Evolutionary conservation across 2,797 vertebrate species (phyloP), one percentile per base, ranked within the genome.

Genomic region (Avahi laniger): DNA sequence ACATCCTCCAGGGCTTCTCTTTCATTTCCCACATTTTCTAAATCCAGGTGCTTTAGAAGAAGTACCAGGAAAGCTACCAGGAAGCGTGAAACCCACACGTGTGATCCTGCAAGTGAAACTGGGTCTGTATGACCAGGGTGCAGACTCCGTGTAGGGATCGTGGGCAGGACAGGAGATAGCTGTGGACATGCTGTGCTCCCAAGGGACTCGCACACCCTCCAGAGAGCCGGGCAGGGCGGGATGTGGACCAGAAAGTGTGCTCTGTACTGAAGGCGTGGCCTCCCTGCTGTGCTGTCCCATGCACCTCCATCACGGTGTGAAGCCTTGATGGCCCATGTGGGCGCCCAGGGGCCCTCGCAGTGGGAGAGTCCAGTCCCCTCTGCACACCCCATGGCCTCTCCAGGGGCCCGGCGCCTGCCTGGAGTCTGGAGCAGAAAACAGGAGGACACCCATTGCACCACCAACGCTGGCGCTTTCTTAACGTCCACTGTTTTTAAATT

Each of bases 71-170:
- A 41, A 7, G 18, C n/a, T 5, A 7, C 50, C 46, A 48, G n/a
- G 50, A 75, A 59, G 57, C 38, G 54, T 0, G n/a, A 14, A 15
- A 13, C 9, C 30, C 75, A 33, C 54, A 57, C 5, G 6, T 20
- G 26, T 7, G 28, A 30, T 2, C 41, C 5, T 18, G 6, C 2
- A 8, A 22, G 15, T 3, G 24, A 59, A 48, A 17, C 22, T 5
- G 4, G 41, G 33, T 1, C 5, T 14, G 15, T 7, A 48, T 5
- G 11, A 43, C 43, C 61, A 20, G 48, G 69, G 75, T 28, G 20
- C 61, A 61, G 41, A 5, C 0, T 15, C 43, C 22, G 4, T 3
- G 11, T 0, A 6, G 0, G 20, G 3, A 35, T 0, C 14, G 22
- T 13, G 24, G 46, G 22, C 0, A 0, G 54, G 22, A 24, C 14